A percentile compares a stretch with the other conserved stretches of the same genome.
phyloP scores from a whole-genome alignment of 2,113 vertebrate genomes.

The Calidris pygmaea region DNA sequence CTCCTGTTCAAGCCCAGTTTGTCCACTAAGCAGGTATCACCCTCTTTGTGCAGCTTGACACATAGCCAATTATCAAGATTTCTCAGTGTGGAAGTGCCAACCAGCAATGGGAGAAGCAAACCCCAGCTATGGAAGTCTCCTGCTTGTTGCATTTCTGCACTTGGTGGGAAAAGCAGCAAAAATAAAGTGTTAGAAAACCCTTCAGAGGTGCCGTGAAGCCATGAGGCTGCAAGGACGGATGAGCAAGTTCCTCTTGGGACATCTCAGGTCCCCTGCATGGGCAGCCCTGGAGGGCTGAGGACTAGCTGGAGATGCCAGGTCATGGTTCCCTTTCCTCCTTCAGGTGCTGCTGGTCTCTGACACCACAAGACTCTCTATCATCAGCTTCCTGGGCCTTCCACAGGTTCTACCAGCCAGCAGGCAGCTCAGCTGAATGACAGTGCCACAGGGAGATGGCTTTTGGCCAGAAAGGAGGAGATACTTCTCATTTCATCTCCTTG shows the following conservation, averaged over 20 bases:
- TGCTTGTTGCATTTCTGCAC: background rate
- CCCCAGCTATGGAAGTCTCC: background rate
- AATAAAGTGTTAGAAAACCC: background rate
- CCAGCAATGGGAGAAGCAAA: background rate
- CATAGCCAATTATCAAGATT: background rate
- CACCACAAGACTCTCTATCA: background rate
- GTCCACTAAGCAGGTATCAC: background rate
- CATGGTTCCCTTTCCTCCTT: background rate
- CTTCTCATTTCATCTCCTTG: background rate
- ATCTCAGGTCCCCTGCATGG: rapidly evolving
- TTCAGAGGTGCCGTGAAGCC: background rate
- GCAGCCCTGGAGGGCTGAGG: background rate
- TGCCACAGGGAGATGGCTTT: background rate
- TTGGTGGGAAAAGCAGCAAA: background rate
- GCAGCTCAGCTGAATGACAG: background rate
- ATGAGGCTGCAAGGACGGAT: background rate
- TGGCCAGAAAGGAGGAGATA: background rate
- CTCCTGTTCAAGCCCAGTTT: background rate
- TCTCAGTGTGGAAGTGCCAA: background rate
- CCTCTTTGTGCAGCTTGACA: background rate
- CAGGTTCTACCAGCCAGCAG: background rate
- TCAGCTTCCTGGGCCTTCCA: background rate
- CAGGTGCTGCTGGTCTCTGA: background rate
- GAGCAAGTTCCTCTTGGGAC: background rate
- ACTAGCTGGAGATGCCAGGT: background rate